phyloP scores from a whole-genome alignment of 2,888 invertebrate species.

The Entomobrya multifasciata region DNA sequence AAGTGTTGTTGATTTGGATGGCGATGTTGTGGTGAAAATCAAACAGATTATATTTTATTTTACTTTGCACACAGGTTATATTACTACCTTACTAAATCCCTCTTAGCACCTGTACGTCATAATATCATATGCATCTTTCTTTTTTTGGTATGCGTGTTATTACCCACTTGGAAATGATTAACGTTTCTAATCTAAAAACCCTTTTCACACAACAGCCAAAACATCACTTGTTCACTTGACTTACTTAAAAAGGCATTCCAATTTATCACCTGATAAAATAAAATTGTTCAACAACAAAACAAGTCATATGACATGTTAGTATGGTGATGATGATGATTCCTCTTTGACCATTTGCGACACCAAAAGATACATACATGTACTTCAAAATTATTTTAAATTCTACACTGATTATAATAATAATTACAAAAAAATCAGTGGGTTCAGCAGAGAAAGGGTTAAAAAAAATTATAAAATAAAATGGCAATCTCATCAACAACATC shows the following conservation, averaged over 20 bases:
- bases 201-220: conserved; percentile 15
- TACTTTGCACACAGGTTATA: conserved; percentile 68
- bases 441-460: background rate
- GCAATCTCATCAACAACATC: background rate
- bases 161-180: conserved; percentile 74
- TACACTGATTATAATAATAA: background rate
- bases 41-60: too few relatives aligned
- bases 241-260: conserved; percentile 38
- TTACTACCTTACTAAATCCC: conserved; percentile 71
- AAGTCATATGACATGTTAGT: too few relatives aligned
- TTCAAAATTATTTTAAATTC: background rate
- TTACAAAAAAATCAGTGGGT: background rate
- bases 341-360: background rate
- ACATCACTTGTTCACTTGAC: too few relatives aligned
- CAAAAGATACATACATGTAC: background rate
- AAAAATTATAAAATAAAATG: background rate
- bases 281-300: too few relatives aligned
- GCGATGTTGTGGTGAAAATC: conserved; percentile 65
- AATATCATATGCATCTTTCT: too few relatives aligned
- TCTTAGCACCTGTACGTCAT: conserved; percentile 79
- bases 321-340: background rate
- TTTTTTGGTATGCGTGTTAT: conserved; percentile 72
- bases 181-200: conserved; percentile 71
- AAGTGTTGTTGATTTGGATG: too few relatives aligned
- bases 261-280: too few relatives aligned